A percentile compares a stretch with the other conserved stretches of the same genome.
phyloP scores from a whole-genome alignment of 2,888 invertebrate species.

The Elegia similella region DNA sequence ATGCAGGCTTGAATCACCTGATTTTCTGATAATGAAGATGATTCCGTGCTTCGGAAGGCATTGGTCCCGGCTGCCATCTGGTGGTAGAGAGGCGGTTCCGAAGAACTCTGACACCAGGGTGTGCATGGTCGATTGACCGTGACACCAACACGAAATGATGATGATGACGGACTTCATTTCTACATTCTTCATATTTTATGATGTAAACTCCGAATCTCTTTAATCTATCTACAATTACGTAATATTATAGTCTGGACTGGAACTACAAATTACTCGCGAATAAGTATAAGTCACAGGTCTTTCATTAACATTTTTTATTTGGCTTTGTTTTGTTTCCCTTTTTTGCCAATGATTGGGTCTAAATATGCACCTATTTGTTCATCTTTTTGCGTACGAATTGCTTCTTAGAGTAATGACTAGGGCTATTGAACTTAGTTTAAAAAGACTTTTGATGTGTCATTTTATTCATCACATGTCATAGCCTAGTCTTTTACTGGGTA shows the following conservation, averaged over 20 bases:
- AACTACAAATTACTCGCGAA: neutral
- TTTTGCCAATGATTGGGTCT: neutral
- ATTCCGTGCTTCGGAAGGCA: too few species aligned
- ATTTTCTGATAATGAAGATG: too few species aligned
- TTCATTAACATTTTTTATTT: neutral
- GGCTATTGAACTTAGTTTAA: neutral
- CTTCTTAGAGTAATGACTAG: neutral
- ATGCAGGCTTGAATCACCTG: too few species aligned
- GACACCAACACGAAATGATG: too few species aligned
- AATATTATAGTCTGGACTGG: neutral
- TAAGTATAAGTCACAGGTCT: neutral
- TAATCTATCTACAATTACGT: constrained; percentile 15
- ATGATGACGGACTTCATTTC: too few species aligned
- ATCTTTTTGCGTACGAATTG: neutral
- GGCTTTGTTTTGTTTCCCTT: neutral
- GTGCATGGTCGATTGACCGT: too few species aligned
- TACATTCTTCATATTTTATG: neutral
- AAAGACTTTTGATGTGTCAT: too few species aligned
- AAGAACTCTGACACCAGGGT: too few species aligned
- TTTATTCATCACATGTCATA: too few species aligned
- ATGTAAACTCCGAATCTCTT: constrained; percentile 28
- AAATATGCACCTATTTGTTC: neutral
- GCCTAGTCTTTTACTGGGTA: too few species aligned
- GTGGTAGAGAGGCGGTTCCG: too few species aligned
- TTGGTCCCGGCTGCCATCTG: too few species aligned